phyloP scores from a whole-genome alignment of 2,113 vertebrate genomes.

The Psophia crepitans region DNA sequence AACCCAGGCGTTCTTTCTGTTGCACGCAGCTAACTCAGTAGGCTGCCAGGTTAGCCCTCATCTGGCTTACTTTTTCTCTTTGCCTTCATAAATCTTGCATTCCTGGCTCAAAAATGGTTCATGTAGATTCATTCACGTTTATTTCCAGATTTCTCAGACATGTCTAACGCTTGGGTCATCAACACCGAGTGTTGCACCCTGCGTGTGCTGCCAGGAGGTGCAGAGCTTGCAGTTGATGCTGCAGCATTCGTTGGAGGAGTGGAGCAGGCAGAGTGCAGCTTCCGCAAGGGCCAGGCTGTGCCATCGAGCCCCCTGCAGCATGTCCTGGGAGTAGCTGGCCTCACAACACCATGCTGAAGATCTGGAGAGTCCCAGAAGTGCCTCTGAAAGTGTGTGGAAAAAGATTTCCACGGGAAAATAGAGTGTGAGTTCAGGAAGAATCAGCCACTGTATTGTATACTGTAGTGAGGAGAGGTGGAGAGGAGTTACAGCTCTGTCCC shows the following conservation, averaged over 20 bases:
- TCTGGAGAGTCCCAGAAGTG: background rate
- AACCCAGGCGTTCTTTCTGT: background rate
- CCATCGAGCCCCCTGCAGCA: background rate
- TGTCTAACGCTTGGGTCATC: background rate
- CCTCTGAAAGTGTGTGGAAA: background rate
- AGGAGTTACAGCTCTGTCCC: background rate
- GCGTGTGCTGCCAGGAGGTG: background rate
- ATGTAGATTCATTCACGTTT: background rate
- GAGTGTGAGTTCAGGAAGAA: background rate
- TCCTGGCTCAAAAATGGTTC: background rate
- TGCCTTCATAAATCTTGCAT: background rate
- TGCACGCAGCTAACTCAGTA: background rate
- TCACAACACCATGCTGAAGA: background rate
- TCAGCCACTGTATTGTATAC: background rate
- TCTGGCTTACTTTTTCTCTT: background rate
- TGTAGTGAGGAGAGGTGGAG: background rate
- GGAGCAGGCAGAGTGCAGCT: background rate
- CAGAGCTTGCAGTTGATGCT: background rate
- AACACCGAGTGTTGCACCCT: background rate
- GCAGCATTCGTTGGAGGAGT: background rate
- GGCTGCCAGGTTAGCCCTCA: background rate
- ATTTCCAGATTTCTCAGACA: background rate
- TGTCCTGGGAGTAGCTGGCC: background rate
- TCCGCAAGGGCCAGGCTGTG: background rate
- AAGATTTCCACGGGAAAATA: background rate